Base-by-base conservation (phyloP, 2,888 invertebrate species). In the Trileptium ribeirensis region DNA sequence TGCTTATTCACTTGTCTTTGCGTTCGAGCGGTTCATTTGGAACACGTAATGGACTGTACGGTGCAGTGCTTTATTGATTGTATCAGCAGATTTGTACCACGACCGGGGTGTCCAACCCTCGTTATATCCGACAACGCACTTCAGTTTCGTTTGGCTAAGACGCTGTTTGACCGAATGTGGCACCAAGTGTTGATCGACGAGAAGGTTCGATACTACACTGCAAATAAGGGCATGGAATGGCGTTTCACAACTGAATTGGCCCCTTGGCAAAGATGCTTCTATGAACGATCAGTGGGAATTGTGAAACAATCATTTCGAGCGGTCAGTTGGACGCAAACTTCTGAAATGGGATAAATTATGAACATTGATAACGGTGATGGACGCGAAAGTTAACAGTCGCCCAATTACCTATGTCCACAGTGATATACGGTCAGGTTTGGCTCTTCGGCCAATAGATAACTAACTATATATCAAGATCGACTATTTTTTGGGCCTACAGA, bases 221-320 rank as follows among this genome's bases (percentile, higher is more conserved):
- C 70, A 3, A n/a, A 84, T 19, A 70, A 70, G 36, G 77, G 75
- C 29, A 86, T 86, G 64, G 31, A 79, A 0, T 87, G 87, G 86
- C 83, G 83, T n/a, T 90, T 89, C 82, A 90, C 87, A 79, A 87
- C 88, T 1, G 89, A 89, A 1, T 83, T 86, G 0, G 88, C 89
- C 1, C 84, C 89, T 0, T 90, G 90, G 89, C 88, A 88, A 89
- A 89, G 89, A 78, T 89, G 90, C 51, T 88, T 87, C 85, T n/a
- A n/a, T n/a, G n/a, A n/a, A n/a, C n/a, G n/a, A n/a, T n/a, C n/a
- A n/a, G n/a, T n/a, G n/a, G n/a, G 87, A 8, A 78, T 87, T 2
- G 51, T 89, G 2, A 90, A 90, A 29, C 29, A 15, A 36, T 3
- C 70, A 19, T 29, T 70, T 8, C 8, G 31, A 29, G 36, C 29